These are phyloP conservation scores for Temnothorax unifasciatus DNA, from an alignment of 2,888 invertebrate species.

Conservation along the genomic window DNA sequence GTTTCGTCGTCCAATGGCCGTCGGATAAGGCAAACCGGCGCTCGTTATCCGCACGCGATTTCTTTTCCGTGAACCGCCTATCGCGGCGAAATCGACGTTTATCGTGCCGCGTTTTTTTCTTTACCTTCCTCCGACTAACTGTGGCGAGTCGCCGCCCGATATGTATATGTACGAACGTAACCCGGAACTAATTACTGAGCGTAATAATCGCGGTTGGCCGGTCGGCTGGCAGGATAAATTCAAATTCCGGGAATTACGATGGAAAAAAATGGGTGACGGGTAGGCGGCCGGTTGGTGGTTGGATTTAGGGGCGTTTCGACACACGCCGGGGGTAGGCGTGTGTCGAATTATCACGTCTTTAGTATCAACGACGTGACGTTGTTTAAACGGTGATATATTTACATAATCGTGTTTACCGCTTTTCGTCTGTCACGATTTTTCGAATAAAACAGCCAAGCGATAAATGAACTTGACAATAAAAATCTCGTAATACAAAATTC, in stretches of 20 bases:
- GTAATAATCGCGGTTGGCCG: conserved; percentile 41
- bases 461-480: background rate
- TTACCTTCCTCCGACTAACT: conserved; percentile 20
- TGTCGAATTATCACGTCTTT: conserved; percentile 48
- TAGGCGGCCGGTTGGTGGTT: conserved; percentile 8
- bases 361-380: background rate
- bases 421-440: background rate
- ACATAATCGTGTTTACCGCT: background rate
- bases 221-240: conserved; percentile 46
- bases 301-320: conserved; percentile 27
- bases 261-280: conserved; percentile 21
- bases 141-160: conserved; percentile 52
- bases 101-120: conserved; percentile 52
- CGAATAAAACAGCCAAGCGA: background rate
- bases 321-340: conserved; percentile 20
- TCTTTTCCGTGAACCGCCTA: conserved; percentile 77
- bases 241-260: conserved; percentile 41
- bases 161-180: conserved; percentile 52
- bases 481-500: background rate
- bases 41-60: conserved; percentile 81
- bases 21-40: conserved; percentile 59
- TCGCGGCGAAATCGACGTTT: conserved; percentile 70
- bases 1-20: conserved; percentile 53
- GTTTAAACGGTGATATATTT: conserved; percentile 38
- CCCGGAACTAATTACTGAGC: conserved; percentile 60